Conservation (phyloP, 2,888 invertebrate genomes). For the Hirtodrosophila alboralis region DNA sequence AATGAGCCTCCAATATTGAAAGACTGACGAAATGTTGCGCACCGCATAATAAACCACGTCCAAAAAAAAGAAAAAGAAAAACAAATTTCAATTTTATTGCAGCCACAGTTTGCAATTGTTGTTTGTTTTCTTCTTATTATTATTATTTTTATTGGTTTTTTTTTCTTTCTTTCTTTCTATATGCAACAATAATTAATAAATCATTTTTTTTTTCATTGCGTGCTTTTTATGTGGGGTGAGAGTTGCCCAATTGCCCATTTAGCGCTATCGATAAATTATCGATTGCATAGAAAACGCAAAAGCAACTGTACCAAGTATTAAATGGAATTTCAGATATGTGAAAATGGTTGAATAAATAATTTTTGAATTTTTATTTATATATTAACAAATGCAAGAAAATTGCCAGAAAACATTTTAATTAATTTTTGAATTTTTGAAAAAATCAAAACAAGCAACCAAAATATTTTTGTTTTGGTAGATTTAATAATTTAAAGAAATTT, state of each 20-base stretch:
- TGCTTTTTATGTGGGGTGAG: slow-evolving; percentile 45
- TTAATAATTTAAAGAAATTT: no score
- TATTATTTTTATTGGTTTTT: slow-evolving; percentile 7
- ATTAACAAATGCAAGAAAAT: no score
- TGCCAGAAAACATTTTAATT: no score
- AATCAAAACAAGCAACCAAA: no score
- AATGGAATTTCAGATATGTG: no score
- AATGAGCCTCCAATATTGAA: slow-evolving; percentile 74
- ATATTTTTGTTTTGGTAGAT: no score
- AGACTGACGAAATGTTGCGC: slow-evolving; percentile 69
- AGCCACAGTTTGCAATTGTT: slow-evolving; percentile 27
- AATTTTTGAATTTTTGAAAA: no score
- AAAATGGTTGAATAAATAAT: no score
- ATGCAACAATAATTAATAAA: slow-evolving; percentile 73
- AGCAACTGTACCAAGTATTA: no score
- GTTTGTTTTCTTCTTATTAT: slow-evolving; percentile 12
- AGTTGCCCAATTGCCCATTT: slow-evolving; percentile 52
- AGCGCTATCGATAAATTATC: slow-evolving; percentile 25
- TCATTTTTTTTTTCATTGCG: slow-evolving; percentile 46
- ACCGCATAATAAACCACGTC: slow-evolving; percentile 64
- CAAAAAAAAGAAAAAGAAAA: slow-evolving; percentile 56
- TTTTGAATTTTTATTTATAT: no score
- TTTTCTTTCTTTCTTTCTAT: slow-evolving; percentile 16
- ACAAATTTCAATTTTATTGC: slow-evolving; percentile 48
- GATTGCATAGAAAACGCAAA: background rate